Base-by-base conservation (phyloP, 2,113 vertebrate genomes). In the Galeopterus variegatus region DNA sequence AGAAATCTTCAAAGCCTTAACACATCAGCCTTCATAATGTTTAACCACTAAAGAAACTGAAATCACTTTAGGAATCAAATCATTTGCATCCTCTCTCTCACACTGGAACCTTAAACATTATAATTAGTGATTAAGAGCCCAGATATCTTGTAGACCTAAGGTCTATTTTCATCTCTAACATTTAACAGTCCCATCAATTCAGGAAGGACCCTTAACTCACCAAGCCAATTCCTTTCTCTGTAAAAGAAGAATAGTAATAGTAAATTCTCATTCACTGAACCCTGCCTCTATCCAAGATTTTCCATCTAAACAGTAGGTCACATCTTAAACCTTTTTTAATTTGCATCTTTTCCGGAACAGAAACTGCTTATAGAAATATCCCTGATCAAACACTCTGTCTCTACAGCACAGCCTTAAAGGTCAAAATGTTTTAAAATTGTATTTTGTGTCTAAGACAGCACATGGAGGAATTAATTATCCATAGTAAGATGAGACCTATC, bases 351-450 rank as follows among this genome's bases (percentile, higher is more conserved):
- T 60, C 56, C 70, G 28, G 15, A 88, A 64, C 45, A 76, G 13
- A 95, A 85, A 70, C 7, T 92, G 19, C 33, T 86, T 52, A 41
- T 75, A 67, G 65, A 76, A 76, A 86, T 89, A 15, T n/a, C 5
- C 11, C 45, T 69, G 54, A 62, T 11, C 76, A 72, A 80, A 67
- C 23, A 82, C 11, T 56, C 33, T 31, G 7, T 83, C 28, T 92
- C 15, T 65, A n/a, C 18, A 65, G 17, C n/a, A 87, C 5, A 88
- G 21, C 5, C 56, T 88, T 73, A 85, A 24, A 65, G 69, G 4
- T 73, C 65, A 95, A 92, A 52, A 50, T 90, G 26, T 60, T 90
- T 81, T 85, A 76, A 64, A 85, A 15, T 48, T 92, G 58, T 88
- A 2, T 23, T 95, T 79, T 82, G 18, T 56, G 11, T 91, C 52